Evolutionary conservation across 2,113 vertebrate species (phyloP), one percentile per base, ranked within the genome.

Genomic region (Cygnus atratus): DNA sequence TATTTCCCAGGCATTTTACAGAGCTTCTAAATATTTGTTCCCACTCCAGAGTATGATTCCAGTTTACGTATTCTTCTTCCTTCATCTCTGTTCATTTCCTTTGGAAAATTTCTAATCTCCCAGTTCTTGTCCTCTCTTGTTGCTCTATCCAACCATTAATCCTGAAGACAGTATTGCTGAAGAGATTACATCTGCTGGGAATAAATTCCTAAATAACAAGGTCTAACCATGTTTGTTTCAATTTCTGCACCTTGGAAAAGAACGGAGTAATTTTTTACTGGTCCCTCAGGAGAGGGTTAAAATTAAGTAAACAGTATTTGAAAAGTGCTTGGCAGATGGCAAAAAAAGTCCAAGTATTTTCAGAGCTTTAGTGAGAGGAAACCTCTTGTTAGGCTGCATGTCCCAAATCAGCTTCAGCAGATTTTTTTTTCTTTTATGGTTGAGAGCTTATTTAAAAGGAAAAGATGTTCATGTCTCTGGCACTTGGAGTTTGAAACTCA

Each of bases 321-420:
- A 77, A 92, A 93, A 96, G 87, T 63, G 52, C 63, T 95, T 97
- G 86, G 88, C 85, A 88, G 88, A 84, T 84, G 57, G 70, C 50
- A 88, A 70, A 58, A 74, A 55, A 70, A 65, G 82, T 41, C 71
- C 61, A 94, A 84, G 72, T n/a, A 57, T 72, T 93, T 92, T 78
- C 88, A 90, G 85, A 66, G 43, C 73, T 35, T 20, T 70, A 61
- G 68, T 0, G 1, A 94, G 52, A 92, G 66, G 68, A 92, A 80
- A 52, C 28, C 41, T 92, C 75, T 84, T 84, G 82, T 93, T 90
- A 80, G 87, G 46, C 43, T 43, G 25, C 17, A 33, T 13, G 29
- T 90, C 67, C 87, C 74, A 85, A 83, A 87, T 83, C 44, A 67
- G n/a, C 58, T 88, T 92, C 0, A 3, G 89, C 50, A 25, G 48